phyloP scores from a whole-genome alignment of 2,797 vertebrate genomes.

The Enteromius viviparus region DNA sequence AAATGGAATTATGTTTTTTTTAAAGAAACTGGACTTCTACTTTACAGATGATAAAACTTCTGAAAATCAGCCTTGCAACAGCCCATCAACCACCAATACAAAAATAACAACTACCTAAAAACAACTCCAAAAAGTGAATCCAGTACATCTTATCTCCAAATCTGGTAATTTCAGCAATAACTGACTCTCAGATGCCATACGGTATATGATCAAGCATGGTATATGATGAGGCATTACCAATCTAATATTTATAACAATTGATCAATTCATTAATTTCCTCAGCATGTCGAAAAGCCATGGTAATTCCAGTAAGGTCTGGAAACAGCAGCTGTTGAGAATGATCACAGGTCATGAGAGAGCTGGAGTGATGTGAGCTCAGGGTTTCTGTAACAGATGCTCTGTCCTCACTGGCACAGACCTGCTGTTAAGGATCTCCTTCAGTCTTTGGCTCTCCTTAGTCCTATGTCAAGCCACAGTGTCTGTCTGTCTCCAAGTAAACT shows the following conservation, averaged over 20 bases:
- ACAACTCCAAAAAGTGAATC: background rate
- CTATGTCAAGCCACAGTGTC: background rate
- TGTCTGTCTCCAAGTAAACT: slow-evolving; percentile 14
- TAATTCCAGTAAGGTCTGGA: background rate
- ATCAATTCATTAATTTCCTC: slow-evolving; percentile 15
- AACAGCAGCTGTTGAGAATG: slow-evolving; percentile 36
- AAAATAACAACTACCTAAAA: background rate
- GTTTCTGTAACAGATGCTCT: slow-evolving; percentile 22
- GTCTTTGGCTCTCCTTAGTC: slow-evolving; percentile 21
- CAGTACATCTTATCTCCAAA: background rate
- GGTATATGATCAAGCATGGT: background rate
- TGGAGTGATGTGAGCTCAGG: slow-evolving; percentile 4
- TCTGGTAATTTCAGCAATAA: background rate
- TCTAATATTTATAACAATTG: background rate
- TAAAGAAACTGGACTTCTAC: too few relatives aligned
- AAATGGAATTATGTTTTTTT: too few relatives aligned
- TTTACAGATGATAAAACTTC: too few relatives aligned
- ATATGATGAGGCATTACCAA: background rate
- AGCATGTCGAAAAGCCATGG: background rate
- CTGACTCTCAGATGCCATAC: background rate
- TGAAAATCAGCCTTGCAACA: too few relatives aligned
- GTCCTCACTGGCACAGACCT: slow-evolving; percentile 22
- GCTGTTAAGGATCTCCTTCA: background rate
- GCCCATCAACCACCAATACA: background rate
- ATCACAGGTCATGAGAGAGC: slow-evolving; percentile 30